Conservation (phyloP, 2,888 invertebrate genomes). For the Mimumesa dahlbomi region DNA sequence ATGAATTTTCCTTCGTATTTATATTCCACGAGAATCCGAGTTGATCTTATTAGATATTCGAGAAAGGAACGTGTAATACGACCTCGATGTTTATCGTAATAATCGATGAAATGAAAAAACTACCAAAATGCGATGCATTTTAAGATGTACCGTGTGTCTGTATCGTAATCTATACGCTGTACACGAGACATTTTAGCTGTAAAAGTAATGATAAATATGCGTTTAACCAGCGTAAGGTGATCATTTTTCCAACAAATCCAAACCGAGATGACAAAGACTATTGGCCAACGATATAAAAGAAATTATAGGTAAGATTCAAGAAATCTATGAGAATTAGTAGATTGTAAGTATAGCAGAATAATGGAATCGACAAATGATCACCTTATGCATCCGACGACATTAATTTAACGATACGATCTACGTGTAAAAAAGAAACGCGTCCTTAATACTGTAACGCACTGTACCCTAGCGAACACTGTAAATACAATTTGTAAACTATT, state of each 20-base stretch:
- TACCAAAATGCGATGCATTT: slow-evolving; percentile 29
- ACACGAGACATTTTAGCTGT: slow-evolving; percentile 19
- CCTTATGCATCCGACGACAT: background rate
- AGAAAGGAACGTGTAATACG: background rate
- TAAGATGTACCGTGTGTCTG: slow-evolving; percentile 1
- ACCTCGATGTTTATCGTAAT: background rate
- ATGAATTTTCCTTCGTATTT: background rate
- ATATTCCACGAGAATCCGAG: background rate
- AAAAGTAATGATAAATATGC: background rate
- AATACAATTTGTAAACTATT: slow-evolving; percentile 21
- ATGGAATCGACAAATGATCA: no score
- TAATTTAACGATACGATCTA: slow-evolving; percentile 16
- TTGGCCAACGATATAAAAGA: background rate
- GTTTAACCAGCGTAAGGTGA: slow-evolving; percentile 10
- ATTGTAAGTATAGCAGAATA: no score
- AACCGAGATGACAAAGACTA: background rate
- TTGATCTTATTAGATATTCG: background rate
- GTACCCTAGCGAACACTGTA: slow-evolving; percentile 27
- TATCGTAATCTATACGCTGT: slow-evolving; percentile 27
- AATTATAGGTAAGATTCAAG: background rate
- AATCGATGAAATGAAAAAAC: background rate
- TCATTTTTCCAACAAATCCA: slow-evolving; percentile 7
- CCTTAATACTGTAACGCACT: slow-evolving; percentile 5
- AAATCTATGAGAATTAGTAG: no score
- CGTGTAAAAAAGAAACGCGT: slow-evolving; percentile 14